phyloP scores from a whole-genome alignment of 1,140 invertebrate genomes.

The Probaryconus sp. region DNA sequence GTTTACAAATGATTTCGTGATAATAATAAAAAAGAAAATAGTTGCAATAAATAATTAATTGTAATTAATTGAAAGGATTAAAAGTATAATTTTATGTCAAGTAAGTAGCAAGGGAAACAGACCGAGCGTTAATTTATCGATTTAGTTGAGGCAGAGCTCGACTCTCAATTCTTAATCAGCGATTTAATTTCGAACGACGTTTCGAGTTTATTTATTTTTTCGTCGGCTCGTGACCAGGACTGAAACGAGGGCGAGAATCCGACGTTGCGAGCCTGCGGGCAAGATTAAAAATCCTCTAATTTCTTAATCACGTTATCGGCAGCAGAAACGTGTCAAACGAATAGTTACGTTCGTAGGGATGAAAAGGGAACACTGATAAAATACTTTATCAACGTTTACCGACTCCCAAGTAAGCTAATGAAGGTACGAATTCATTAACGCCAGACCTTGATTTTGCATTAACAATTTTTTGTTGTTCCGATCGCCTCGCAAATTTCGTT shows the following conservation, averaged over 20 bases:
- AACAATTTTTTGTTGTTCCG: not conserved
- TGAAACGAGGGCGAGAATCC: conserved; percentile 63
- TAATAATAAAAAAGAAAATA: not conserved
- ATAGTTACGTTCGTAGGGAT: conserved; percentile 36
- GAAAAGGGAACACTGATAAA: conserved; percentile 42
- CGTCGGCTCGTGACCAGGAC: conserved; percentile 65
- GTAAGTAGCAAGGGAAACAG: not conserved
- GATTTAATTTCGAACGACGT: conserved; percentile 72
- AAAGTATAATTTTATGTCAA: not conserved
- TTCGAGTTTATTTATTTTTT: conserved; percentile 76
- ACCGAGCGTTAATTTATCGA: conserved; percentile 24
- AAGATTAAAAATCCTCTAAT: conserved; percentile 78
- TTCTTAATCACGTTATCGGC: conserved; percentile 74
- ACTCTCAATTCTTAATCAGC: conserved; percentile 72
- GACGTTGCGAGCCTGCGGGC: conserved; percentile 50
- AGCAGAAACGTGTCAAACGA: conserved; percentile 66
- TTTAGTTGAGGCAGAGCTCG: conserved; percentile 35
- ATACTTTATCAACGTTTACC: conserved; percentile 23
- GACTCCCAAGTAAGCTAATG: conserved; percentile 27
- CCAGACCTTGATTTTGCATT: conserved; percentile 6
- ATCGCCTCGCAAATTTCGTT: too few species aligned
- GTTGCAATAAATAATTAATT: not conserved
- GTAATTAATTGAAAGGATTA: not conserved
- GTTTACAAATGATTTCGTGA: too few species aligned
- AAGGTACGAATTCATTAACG: conserved; percentile 29